Evolutionary conservation across 1,140 invertebrate species (phyloP), one percentile per base, ranked within the genome.

Genomic region (Leptonema lineaticorne): DNA sequence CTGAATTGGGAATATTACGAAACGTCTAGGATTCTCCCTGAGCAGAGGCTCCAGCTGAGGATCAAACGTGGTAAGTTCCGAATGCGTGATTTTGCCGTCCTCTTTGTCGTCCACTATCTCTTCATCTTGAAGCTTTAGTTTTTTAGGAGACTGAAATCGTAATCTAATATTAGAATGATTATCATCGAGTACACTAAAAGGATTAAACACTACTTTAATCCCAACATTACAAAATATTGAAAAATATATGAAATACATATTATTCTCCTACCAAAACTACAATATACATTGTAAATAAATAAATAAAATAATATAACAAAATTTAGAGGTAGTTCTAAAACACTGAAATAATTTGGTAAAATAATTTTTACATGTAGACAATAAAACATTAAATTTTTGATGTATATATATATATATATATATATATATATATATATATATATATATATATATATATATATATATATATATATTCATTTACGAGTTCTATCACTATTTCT

Each of bases 1-100:
- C 78, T 97, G 84, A 68, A 99, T 96, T 0, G 97, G 97, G 74
- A 99, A 98, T 9, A 99, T 86, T 5, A 98, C 96, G 82, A 98
- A 99, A 60, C 97, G 86, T 22, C 88, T 84, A 7, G 95, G 94
- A 79, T 98, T 98, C 58, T 97, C 94, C 60, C 86, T 85, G 2
- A 99, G 79, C 11, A 99, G 77, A 1, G 97, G 97, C 78, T 99
- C 96, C 59, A 93, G 79, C 74, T 90, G 81, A 2, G 88, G 85
- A 75, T 92, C 86, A 73, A 91, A 92, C 4, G 72, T 20, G 16
- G 30, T 33, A 33, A 68, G 22, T 6, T 27, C 41, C 1, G 59
- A 53, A 6, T 48, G 11, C 0, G 68, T 72, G 22, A 66, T 64
- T 1, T 16, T 26, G 8, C 29, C n/a, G 16, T 64, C 62, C 1